A percentile compares a stretch with the other conserved stretches of the same genome.
Evolutionary conservation across 2,797 vertebrate species (phyloP).

Genomic region (Crenichthys baileyi): DNA sequence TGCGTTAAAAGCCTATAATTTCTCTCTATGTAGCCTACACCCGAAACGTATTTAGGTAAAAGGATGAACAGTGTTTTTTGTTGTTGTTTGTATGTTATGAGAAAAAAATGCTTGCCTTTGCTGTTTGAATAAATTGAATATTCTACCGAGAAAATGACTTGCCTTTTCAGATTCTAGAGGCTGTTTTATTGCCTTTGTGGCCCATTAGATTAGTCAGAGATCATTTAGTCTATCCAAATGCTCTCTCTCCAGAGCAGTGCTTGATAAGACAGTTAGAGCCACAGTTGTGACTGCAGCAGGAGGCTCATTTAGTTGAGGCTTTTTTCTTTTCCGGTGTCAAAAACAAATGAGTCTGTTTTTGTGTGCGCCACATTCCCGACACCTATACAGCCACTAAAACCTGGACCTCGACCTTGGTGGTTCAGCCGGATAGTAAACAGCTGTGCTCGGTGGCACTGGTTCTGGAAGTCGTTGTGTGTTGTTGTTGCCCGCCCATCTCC

Average conservation of each 20-base stretch:
- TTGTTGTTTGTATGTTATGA: not conserved
- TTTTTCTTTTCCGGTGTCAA: constrained; percentile 17
- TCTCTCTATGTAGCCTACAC: not conserved
- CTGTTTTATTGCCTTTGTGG: constrained; percentile 57
- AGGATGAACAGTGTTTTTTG: not conserved
- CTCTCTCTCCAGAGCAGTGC: constrained; percentile 32
- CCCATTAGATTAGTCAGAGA: constrained; percentile 53
- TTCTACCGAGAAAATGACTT: constrained; percentile 53
- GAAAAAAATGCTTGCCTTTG: not conserved
- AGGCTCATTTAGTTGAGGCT: constrained; percentile 16
- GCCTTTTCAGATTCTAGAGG: constrained; percentile 38
- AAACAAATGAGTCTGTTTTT: constrained; percentile 33
- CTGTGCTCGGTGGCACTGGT: constrained; percentile 31
- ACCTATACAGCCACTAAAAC: not conserved
- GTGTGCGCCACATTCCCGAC: constrained; percentile 5
- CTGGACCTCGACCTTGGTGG: constrained; percentile 15
- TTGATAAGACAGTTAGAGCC: constrained; percentile 51
- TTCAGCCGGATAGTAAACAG: constrained; percentile 14
- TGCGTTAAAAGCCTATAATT: constrained; percentile 6
- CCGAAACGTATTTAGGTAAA: constrained; percentile 27
- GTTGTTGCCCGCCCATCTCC: constrained; percentile 70
- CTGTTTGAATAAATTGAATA: constrained; percentile 55
- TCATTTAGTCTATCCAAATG: constrained; percentile 48
- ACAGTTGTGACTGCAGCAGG: constrained; percentile 16
- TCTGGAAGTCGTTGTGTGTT: constrained; percentile 65